Base-by-base conservation (phyloP, 2,113 vertebrate genomes). In the Sebastes fasciatus region DNA sequence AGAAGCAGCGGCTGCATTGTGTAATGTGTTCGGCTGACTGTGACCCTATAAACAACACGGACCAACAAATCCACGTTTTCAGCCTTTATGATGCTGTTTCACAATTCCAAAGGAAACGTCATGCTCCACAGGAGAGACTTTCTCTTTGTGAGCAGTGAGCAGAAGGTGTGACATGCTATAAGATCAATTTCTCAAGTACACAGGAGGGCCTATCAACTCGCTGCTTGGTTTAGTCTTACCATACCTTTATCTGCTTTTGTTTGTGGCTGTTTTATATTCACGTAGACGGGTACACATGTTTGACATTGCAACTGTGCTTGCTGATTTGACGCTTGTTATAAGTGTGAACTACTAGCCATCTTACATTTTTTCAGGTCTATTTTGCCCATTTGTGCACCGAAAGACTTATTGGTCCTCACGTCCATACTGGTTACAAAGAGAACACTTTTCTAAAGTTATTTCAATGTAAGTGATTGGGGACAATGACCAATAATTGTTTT, bases 21-120 rank as follows among this genome's bases (percentile, higher is more conserved):
- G 6, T 46, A 63, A 68, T 40, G 42, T 48, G 65, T 82, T 40
- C 9, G 58, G 65, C 21, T 40, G 49, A 64, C n/a, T 75, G 21
- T 70, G 73, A 57, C 34, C 26, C 54, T 12, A 13, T 13, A 81
- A 42, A 81, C 69, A 81, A 70, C 58, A 43, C 2, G 4, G 40
- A 57, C 51, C n/a, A n/a, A 52, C 10, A 66, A 19, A 62, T 26
- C 21, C 75, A 54, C 21, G 46, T 16, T 43, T 42, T 64, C 51
- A 58, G 65, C n/a, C 66, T 76, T 76, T 45, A 63, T 52, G 65
- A 10, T 40, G 72, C 60, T 26, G 17, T 61, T 65, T 65, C 16
- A 43, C 65, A 16, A 26, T 46, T 58, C 51, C 61, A n/a, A 8
- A 66, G 54, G 55, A 71, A 60, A 77, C 48, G 78, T 62, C 77